These are phyloP conservation scores for Diglossa cyanea DNA, from an alignment of 2,797 vertebrate species.

Conservation along the genomic window DNA sequence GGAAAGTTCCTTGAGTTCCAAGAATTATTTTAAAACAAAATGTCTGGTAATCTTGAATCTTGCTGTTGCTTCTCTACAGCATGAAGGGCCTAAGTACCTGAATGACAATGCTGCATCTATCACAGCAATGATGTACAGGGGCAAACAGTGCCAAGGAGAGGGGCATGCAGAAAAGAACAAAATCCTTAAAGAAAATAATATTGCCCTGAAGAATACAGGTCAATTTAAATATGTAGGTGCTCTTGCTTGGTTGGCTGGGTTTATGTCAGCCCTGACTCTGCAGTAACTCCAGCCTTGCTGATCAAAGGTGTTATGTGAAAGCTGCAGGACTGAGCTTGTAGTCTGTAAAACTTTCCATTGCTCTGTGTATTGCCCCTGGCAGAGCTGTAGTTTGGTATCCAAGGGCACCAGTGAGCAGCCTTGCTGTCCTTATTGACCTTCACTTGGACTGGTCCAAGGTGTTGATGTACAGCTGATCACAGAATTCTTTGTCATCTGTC, in stretches of 20 bases:
- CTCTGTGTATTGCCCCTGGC: background rate
- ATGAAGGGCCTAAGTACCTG: background rate
- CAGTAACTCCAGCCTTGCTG: slow-evolving; percentile 68
- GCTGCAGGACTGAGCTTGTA: slow-evolving; percentile 30
- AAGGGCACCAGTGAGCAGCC: background rate
- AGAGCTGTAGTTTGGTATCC: background rate
- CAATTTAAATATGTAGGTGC: slow-evolving; percentile 69
- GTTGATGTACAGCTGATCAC: background rate
- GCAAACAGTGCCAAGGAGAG: background rate
- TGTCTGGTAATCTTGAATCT: background rate
- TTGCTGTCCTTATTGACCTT: slow-evolving; percentile 15
- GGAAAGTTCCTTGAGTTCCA: slow-evolving; percentile 5
- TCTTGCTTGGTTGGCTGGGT: slow-evolving; percentile 63
- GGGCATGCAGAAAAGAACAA: background rate
- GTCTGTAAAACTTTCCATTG: background rate
- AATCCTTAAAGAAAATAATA: slow-evolving; percentile 9
- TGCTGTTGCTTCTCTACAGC: background rate
- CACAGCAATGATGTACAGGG: background rate
- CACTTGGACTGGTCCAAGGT: background rate
- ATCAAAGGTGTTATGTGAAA: slow-evolving; percentile 69
- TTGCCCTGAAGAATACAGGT: background rate
- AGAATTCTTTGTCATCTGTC: background rate
- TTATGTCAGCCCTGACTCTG: slow-evolving; percentile 71
- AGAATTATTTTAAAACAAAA: slow-evolving; percentile 9
- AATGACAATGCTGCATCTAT: background rate